phyloP scores from a whole-genome alignment of 2,888 invertebrate genomes.

The Copidosoma aretas region DNA sequence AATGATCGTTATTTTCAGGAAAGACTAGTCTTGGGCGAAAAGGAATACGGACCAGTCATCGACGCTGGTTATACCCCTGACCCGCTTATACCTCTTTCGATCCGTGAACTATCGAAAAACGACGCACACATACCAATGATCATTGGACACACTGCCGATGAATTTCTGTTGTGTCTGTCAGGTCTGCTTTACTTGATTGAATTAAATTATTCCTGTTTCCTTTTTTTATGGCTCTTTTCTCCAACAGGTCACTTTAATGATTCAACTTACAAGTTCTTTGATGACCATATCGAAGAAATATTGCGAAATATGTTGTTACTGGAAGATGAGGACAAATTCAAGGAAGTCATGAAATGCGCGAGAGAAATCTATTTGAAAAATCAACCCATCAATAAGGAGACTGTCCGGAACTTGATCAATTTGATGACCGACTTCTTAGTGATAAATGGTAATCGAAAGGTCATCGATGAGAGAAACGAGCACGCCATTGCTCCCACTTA shows the following conservation, averaged over 20 bases:
- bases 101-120: background rate
- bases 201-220: too few species aligned
- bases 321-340: conserved; percentile 47
- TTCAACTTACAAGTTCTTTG: conserved; percentile 8
- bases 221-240: background rate
- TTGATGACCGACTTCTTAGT: conserved; percentile 62
- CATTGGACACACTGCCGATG: conserved; percentile 1
- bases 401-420: conserved; percentile 19
- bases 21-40: background rate
- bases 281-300: conserved; percentile 57
- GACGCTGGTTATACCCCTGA: background rate
- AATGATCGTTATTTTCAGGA: background rate
- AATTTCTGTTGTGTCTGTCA: background rate
- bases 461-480: conserved; percentile 23
- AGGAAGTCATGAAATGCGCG: conserved; percentile 57
- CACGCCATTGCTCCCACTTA: conserved; percentile 61
- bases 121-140: conserved; percentile 12
- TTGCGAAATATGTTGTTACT: conserved; percentile 59
- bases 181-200: background rate
- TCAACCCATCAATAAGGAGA: conserved; percentile 49
- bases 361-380: conserved; percentile 65
- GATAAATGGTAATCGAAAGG: conserved; percentile 61
- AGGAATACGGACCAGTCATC: background rate
- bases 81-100: background rate
- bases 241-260: conserved; percentile 10